A percentile compares a stretch with the other conserved stretches of the same genome.
Conservation (phyloP, 2,797 vertebrate species). For the Tarsius wallacei region DNA sequence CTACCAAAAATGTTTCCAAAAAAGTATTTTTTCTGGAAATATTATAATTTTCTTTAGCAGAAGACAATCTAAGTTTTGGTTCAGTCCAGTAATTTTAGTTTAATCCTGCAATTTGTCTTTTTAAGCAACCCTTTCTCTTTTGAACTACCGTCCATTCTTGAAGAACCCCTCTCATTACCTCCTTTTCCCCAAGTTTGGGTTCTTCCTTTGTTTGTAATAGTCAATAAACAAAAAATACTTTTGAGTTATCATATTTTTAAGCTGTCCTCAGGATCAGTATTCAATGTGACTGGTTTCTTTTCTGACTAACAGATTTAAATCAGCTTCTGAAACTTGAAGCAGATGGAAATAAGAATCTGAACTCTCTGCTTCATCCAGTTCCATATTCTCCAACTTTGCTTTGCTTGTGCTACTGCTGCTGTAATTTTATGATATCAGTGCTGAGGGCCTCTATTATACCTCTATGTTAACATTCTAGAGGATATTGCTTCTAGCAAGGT, state of each 20-base stretch:
- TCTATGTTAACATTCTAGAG: not conserved
- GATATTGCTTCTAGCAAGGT: not conserved
- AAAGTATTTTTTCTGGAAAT: not conserved
- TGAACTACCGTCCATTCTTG: not conserved
- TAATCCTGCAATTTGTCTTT: not conserved
- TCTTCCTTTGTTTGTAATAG: not conserved
- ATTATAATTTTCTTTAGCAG: not conserved
- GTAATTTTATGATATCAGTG: not conserved
- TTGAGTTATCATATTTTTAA: not conserved
- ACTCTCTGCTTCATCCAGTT: too few relatives aligned
- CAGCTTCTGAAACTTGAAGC: not conserved
- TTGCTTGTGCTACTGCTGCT: not conserved
- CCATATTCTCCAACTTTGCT: not conserved
- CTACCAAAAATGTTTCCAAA: not conserved
- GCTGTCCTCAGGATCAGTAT: not conserved
- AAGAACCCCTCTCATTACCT: not conserved
- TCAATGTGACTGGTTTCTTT: not conserved
- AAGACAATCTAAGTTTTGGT: not conserved
- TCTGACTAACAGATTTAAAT: not conserved
- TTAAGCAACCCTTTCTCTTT: not conserved
- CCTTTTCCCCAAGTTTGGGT: not conserved
- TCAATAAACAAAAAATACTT: not conserved
- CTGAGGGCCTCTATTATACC: accelerated
- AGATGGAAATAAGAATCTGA: not conserved
- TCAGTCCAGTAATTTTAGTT: not conserved